phyloP scores from a whole-genome alignment of 2,797 vertebrate species.

The Pagetopsis macropterus region DNA sequence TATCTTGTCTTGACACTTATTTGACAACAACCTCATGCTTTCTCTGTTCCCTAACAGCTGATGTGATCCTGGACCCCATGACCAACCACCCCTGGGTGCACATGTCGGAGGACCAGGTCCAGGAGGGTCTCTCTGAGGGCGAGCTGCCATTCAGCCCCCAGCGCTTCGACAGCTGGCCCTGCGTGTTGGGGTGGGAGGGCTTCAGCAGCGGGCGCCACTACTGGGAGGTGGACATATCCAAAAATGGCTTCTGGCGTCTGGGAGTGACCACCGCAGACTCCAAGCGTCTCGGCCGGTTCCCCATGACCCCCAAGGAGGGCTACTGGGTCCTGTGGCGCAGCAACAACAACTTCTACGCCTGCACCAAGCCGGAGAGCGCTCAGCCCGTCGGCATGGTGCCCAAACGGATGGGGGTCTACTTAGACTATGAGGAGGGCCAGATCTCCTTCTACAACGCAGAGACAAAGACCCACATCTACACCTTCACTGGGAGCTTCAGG shows the following conservation, averaged over 20 bases:
- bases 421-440: slow-evolving; percentile 84
- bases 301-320: slow-evolving; percentile 73
- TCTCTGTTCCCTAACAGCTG: slow-evolving; percentile 53
- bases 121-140: slow-evolving; percentile 56
- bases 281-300: slow-evolving; percentile 68
- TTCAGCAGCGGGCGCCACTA: slow-evolving; percentile 79
- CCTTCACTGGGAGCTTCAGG: slow-evolving; percentile 77
- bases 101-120: slow-evolving; percentile 81
- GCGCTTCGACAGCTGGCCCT: slow-evolving; percentile 79
- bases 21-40: background rate
- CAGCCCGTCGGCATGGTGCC: slow-evolving; percentile 72
- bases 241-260: slow-evolving; percentile 78
- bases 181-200: slow-evolving; percentile 79
- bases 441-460: slow-evolving; percentile 85
- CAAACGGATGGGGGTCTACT: slow-evolving; percentile 76
- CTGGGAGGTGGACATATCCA: slow-evolving; percentile 82
- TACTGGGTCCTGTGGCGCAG: slow-evolving; percentile 83
- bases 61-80: slow-evolving; percentile 78
- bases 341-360: slow-evolving; percentile 77
- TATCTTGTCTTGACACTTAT: background rate
- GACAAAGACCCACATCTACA: slow-evolving; percentile 82
- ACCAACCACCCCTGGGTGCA: slow-evolving; percentile 81
- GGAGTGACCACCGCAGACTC: slow-evolving; percentile 72
- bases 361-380: slow-evolving; percentile 71
- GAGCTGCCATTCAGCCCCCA: slow-evolving; percentile 59